Evolutionary conservation across 2,888 invertebrate genomes (phyloP).

Genomic region (Aphodius granarius): DNA sequence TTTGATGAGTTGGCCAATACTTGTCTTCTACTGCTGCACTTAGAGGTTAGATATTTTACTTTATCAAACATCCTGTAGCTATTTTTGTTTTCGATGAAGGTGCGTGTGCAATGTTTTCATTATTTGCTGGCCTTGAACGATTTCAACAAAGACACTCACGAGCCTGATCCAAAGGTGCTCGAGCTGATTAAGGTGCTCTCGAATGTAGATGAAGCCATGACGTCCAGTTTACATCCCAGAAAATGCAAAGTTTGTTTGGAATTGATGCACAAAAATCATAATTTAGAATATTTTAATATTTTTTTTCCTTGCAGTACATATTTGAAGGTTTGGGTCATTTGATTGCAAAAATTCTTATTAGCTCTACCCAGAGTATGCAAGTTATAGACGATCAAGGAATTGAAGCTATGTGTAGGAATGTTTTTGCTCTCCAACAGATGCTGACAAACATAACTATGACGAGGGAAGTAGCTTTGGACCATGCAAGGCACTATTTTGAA

Average conservation of each 20-base stretch:
- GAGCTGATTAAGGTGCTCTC: constrained; percentile 78
- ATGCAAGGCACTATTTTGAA: constrained; percentile 87
- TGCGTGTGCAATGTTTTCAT: constrained; percentile 94
- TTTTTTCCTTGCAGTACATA: constrained; percentile 68
- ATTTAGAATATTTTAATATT: background rate
- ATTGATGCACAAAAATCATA: constrained; percentile 49
- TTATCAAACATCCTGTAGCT: too few relatives aligned
- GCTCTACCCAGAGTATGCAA: constrained; percentile 76
- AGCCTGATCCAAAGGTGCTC: constrained; percentile 74
- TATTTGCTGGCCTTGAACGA: constrained; percentile 65
- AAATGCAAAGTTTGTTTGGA: constrained; percentile 61
- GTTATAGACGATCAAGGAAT: constrained; percentile 80
- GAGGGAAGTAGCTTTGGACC: constrained; percentile 81
- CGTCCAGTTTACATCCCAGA: constrained; percentile 72
- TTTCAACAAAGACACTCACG: constrained; percentile 70
- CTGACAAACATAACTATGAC: constrained; percentile 82
- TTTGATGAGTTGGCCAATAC: constrained; percentile 90
- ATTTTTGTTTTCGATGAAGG: constrained; percentile 52
- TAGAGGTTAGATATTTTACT: constrained; percentile 69
- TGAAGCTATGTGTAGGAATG: constrained; percentile 83
- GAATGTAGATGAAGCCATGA: constrained; percentile 76
- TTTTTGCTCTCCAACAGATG: constrained; percentile 82
- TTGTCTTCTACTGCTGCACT: constrained; percentile 86
- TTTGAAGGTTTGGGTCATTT: constrained; percentile 85
- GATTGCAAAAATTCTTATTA: constrained; percentile 78